Percentiles rank a stretch among this genome's conserved stretches.
These are phyloP conservation scores for Chanos chanos DNA, from an alignment of 2,797 vertebrate genomes.

Conservation along the genomic window DNA sequence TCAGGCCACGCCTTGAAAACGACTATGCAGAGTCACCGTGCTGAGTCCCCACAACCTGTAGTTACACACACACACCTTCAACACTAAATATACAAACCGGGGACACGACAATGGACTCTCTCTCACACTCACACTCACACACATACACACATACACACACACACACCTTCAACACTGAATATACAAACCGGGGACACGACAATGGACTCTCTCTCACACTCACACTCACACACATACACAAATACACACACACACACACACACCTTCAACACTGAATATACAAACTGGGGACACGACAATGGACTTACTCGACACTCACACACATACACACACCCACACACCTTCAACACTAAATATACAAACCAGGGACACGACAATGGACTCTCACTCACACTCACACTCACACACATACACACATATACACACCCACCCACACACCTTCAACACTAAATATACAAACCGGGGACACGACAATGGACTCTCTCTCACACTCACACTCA, in stretches of 20 bases:
- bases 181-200: too few relatives aligned
- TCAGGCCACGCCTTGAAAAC: conserved; percentile 85
- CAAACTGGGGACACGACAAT: too few relatives aligned
- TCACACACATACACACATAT: neutral
- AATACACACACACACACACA: neutral
- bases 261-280: too few relatives aligned
- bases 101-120: neutral
- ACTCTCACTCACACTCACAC: neutral
- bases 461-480: neutral
- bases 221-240: neutral
- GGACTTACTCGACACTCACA: too few relatives aligned
- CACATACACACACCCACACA: neutral
- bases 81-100: neutral
- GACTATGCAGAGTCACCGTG: conserved; percentile 97
- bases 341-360: neutral
- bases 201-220: too few relatives aligned
- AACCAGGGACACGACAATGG: too few relatives aligned
- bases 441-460: neutral
- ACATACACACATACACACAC: neutral
- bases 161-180: too few relatives aligned
- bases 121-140: conserved; percentile 43
- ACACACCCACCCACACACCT: neutral
- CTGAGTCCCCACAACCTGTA: too few relatives aligned
- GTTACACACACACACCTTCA: neutral
- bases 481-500: neutral